phyloP scores from a whole-genome alignment of 2,888 invertebrate species.

The Stenodema calcarata region DNA sequence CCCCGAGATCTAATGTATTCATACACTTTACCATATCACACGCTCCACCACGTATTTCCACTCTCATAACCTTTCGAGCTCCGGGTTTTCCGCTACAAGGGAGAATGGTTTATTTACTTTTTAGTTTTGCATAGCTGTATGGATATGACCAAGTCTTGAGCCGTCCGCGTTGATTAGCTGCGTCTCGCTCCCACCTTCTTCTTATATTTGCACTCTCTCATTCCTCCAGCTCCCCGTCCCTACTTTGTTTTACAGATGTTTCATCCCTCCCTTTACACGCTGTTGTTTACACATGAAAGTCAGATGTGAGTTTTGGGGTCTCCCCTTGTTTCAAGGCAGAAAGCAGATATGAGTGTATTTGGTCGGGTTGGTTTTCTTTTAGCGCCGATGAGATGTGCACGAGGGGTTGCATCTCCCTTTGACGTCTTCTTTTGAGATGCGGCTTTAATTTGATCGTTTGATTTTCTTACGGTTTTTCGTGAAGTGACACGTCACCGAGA shows the following conservation, averaged over 20 bases:
- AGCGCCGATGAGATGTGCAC: neutral
- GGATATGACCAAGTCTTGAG: slow-evolving; percentile 43
- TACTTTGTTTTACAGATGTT: slow-evolving; percentile 37
- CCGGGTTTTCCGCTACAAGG: neutral
- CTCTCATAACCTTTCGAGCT: slow-evolving; percentile 34
- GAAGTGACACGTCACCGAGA: neutral
- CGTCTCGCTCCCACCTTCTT: neutral
- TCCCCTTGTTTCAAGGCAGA: neutral
- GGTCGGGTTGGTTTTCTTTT: slow-evolving; percentile 13
- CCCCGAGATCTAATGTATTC: slow-evolving; percentile 37
- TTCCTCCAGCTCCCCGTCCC: neutral
- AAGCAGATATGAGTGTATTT: neutral
- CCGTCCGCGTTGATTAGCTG: slow-evolving; percentile 9
- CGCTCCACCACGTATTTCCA: slow-evolving; percentile 28
- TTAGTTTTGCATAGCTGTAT: slow-evolving; percentile 46
- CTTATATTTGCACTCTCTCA: neutral
- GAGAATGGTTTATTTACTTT: slow-evolving; percentile 38
- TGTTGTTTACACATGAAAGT: slow-evolving; percentile 30
- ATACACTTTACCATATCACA: slow-evolving; percentile 47
- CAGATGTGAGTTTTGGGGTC: slow-evolving; percentile 1
- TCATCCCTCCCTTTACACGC: neutral
- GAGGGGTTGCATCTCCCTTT: neutral
- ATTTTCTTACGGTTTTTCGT: neutral
- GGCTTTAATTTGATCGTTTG: neutral
- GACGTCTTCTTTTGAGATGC: neutral